These are phyloP conservation scores for Dyspetes luteomarginatus DNA, from an alignment of 2,888 invertebrate species.

Conservation along the genomic window DNA sequence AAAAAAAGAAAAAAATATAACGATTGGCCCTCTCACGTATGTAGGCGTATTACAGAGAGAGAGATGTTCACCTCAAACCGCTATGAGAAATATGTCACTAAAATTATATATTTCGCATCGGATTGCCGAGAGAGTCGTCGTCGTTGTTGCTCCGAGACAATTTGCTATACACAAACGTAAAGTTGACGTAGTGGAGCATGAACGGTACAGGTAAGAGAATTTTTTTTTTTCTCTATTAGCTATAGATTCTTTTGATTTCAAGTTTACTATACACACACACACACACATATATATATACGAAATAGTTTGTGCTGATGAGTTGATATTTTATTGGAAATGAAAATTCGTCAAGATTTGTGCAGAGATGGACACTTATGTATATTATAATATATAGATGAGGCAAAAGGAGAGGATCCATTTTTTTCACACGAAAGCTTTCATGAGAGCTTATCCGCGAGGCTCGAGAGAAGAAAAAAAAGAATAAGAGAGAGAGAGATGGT, in stretches of 20 bases:
- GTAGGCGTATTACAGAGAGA: constrained; percentile 60
- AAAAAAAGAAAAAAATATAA: constrained; percentile 58
- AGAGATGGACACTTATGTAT: too few relatives aligned
- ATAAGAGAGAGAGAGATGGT: constrained; percentile 72
- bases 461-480: constrained; percentile 61
- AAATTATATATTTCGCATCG: constrained; percentile 77
- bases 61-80: constrained; percentile 56
- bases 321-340: too few relatives aligned
- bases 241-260: too few relatives aligned
- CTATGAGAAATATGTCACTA: constrained; percentile 61
- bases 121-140: constrained; percentile 65
- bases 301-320: too few relatives aligned
- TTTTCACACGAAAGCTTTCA: constrained; percentile 23
- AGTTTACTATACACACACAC: too few relatives aligned
- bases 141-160: constrained; percentile 71
- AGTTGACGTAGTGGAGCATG: constrained; percentile 74
- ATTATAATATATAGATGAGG: too few relatives aligned
- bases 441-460: constrained; percentile 54
- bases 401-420: background rate
- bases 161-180: constrained; percentile 45
- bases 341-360: too few relatives aligned
- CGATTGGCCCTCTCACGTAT: constrained; percentile 65
- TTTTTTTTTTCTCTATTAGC: background rate
- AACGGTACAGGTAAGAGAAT: constrained; percentile 16
- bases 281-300: too few relatives aligned